Evolutionary conservation across 2,888 invertebrate genomes (phyloP), one percentile per base, ranked within the genome.

Genomic region (Noctua comes): DNA sequence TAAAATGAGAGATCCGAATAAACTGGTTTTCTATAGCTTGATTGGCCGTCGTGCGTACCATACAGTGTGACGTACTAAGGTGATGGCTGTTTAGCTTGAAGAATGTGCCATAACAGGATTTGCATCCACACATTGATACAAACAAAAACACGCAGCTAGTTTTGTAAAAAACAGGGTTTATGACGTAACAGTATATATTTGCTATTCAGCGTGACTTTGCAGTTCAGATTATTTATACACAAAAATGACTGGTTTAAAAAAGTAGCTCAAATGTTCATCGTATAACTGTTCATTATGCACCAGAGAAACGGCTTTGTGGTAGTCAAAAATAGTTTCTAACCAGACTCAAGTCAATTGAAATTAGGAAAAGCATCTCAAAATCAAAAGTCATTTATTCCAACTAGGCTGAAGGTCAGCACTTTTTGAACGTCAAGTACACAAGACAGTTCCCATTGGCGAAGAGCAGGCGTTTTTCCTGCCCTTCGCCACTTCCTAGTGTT

Each of bases 161-260:
- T 76, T 36, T 76, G 27, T 21, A 59, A 65, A 5, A 46, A 73
- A 66, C 73, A n/a, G 18, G 77, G 66, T 73, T 69, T 18, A 46
- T 72, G 40, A 59, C 31, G 71, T 72, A 51, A 11, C 51, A 48
- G 24, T 36, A 24, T 36, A 24, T 27, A 51, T 68, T 71, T 62
- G 18, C 13, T 21, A 66, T 73, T 54, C 72, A 69, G 24, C 16
- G 68, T 83, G 83, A 83, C 72, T 48, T 40, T 21, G 69, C 72
- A 46, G 51, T 72, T 75, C 66, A 18, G 11, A 43, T 72, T 64
- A 36, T 77, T 76, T 57, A 48, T 27, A 51, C 24, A 69, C 18
- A 43, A 79, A 57, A 16, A n/a, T 10, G 7, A 48, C 21, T 65
- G n/a, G 31, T 71, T 70, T 64, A 31, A 57, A 36, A 75, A 77